Percentiles rank a stretch among this genome's conserved stretches.
Conservation (phyloP, 2,797 vertebrate genomes). For the Diplodus sargus region DNA sequence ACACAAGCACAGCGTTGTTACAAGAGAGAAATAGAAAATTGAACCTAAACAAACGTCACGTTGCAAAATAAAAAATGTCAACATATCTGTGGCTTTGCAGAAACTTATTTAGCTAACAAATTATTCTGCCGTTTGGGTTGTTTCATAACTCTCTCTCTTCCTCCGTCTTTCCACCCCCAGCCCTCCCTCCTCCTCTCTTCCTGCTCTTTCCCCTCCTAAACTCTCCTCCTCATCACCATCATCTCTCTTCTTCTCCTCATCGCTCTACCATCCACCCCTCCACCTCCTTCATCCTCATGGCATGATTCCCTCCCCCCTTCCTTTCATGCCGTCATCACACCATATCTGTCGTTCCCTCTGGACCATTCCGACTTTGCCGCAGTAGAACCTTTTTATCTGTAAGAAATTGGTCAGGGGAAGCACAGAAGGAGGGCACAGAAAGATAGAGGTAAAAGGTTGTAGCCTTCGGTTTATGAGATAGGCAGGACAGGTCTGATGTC, state of each 20-base stretch:
- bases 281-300: conserved; percentile 50
- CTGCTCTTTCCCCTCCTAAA: conserved; percentile 18
- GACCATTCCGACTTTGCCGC: conserved; percentile 50
- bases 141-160: conserved; percentile 14
- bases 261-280: conserved; percentile 28
- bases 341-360: conserved; percentile 55
- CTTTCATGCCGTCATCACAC: conserved; percentile 52
- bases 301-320: conserved; percentile 27
- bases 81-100: too few relatives aligned
- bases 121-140: too few relatives aligned
- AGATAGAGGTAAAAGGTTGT: conserved; percentile 64
- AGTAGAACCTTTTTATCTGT: conserved; percentile 66
- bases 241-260: conserved; percentile 32
- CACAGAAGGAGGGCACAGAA: conserved; percentile 5
- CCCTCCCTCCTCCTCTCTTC: conserved; percentile 23
- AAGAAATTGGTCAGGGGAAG: conserved; percentile 42
- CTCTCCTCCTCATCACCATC: conserved; percentile 42
- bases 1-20: too few relatives aligned
- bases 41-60: too few relatives aligned
- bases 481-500: conserved; percentile 23
- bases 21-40: too few relatives aligned
- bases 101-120: too few relatives aligned
- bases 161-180: not conserved
- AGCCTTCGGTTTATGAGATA: conserved; percentile 59
- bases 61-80: too few relatives aligned